phyloP scores from a whole-genome alignment of 64 coral and sea anemone genomes.

The Catalaphyllia jardinei region DNA sequence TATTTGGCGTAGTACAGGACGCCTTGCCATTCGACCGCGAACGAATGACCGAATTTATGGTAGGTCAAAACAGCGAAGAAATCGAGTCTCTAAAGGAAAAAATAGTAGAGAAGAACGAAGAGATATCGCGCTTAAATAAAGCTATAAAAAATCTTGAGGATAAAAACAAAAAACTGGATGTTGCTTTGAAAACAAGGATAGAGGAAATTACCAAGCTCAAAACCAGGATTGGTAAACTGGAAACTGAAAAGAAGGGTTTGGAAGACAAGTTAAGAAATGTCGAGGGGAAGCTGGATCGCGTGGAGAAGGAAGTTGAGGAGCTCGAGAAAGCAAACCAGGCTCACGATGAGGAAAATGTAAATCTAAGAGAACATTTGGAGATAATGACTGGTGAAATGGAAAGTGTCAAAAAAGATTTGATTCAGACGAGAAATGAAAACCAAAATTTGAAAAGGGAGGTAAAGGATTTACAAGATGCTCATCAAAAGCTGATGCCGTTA shows the following conservation, averaged over 20 bases:
- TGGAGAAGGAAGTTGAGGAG: slow-evolving; percentile 38
- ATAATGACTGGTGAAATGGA: slow-evolving; percentile 4
- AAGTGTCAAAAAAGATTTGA: not conserved
- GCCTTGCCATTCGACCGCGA: not conserved
- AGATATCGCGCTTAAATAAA: slow-evolving; percentile 29
- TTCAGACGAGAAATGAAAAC: slow-evolving; percentile 11
- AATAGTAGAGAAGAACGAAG: slow-evolving; percentile 30
- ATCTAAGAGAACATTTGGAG: not conserved
- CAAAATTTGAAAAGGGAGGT: slow-evolving; percentile 27
- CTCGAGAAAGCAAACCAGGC: not conserved
- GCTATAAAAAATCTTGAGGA: slow-evolving; percentile 28
- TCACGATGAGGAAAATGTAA: slow-evolving; percentile 27
- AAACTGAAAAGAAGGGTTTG: slow-evolving; percentile 44
- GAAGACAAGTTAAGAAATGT: slow-evolving; percentile 43
- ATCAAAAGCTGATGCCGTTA: slow-evolving; percentile 2
- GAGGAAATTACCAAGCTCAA: slow-evolving; percentile 37
- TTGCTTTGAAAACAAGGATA: slow-evolving; percentile 34
- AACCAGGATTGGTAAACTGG: slow-evolving; percentile 28
- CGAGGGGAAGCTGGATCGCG: slow-evolving; percentile 17
- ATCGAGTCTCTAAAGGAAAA: slow-evolving; percentile 18
- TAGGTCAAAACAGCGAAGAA: not conserved
- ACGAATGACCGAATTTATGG: not conserved
- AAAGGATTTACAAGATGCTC: slow-evolving; percentile 8
- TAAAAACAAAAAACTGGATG: slow-evolving; percentile 29
- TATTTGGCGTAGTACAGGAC: not conserved